These are phyloP conservation scores for Chionodraco myersi DNA, from an alignment of 2,113 vertebrate species.

Conservation along the genomic window DNA sequence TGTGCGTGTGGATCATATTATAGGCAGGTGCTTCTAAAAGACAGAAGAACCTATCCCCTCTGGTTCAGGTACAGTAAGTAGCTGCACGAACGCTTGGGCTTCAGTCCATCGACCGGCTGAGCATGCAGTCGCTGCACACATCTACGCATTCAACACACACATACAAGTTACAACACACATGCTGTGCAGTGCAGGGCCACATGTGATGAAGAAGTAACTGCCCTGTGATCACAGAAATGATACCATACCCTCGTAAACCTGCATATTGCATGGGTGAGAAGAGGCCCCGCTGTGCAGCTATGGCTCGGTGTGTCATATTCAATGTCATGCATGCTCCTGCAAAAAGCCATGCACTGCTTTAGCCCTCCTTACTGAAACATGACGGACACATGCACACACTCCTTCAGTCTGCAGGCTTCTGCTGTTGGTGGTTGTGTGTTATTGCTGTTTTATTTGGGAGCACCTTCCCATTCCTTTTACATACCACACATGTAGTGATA, in stretches of 20 bases:
- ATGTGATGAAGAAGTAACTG: not conserved
- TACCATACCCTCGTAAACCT: slow-evolving; percentile 4
- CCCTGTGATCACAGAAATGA: not conserved
- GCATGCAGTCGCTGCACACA: slow-evolving; percentile 70
- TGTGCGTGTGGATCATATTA: slow-evolving; percentile 78
- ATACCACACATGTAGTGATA: slow-evolving; percentile 9
- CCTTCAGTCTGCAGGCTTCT: slow-evolving; percentile 37
- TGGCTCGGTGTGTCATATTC: slow-evolving; percentile 57
- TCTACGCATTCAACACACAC: slow-evolving; percentile 38
- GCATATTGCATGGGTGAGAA: slow-evolving; percentile 63
- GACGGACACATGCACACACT: not conserved
- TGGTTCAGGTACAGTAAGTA: slow-evolving; percentile 87
- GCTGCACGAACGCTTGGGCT: slow-evolving; percentile 75
- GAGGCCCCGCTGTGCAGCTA: slow-evolving; percentile 49
- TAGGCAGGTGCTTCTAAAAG: slow-evolving; percentile 84
- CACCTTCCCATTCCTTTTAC: not conserved
- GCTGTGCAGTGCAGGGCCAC: slow-evolving; percentile 30
- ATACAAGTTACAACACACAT: slow-evolving; percentile 24
- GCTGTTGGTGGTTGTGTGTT: slow-evolving; percentile 37
- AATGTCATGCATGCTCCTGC: slow-evolving; percentile 67
- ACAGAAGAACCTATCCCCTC: slow-evolving; percentile 83
- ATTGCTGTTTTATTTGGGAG: slow-evolving; percentile 26
- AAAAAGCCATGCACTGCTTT: slow-evolving; percentile 57
- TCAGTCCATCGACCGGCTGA: slow-evolving; percentile 62
- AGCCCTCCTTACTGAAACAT: slow-evolving; percentile 35